Evolutionary conservation across 2,113 vertebrate genomes (phyloP).

Genomic region (Bujurquina vittata): DNA sequence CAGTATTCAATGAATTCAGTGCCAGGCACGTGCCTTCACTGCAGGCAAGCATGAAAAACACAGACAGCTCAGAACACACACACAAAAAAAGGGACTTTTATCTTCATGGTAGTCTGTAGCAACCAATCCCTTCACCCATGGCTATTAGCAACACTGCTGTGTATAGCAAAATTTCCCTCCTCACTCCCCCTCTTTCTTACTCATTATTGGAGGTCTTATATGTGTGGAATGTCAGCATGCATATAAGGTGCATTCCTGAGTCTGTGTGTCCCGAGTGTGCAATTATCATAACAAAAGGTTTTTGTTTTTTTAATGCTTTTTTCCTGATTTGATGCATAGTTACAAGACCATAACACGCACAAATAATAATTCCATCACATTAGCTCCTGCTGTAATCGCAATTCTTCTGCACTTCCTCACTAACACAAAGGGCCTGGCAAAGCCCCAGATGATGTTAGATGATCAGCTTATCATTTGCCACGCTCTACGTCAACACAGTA

Average conservation of each 20-base stretch:
- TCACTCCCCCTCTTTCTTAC: not conserved
- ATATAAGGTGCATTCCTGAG: slow-evolving; percentile 32
- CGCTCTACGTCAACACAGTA: slow-evolving; percentile 41
- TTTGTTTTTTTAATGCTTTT: slow-evolving; percentile 10
- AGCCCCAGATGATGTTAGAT: slow-evolving; percentile 29
- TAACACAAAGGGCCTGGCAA: slow-evolving; percentile 19
- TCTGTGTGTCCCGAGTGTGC: slow-evolving; percentile 27
- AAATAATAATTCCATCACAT: slow-evolving; percentile 75
- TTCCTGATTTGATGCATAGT: slow-evolving; percentile 64
- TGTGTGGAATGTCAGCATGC: slow-evolving; percentile 53
- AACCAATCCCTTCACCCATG: not conserved
- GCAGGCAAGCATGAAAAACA: not conserved
- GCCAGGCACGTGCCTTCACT: not conserved
- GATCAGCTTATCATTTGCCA: slow-evolving; percentile 31
- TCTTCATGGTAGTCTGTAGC: not conserved
- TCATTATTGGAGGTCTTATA: not conserved
- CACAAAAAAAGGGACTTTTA: not conserved
- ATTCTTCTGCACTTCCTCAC: slow-evolving; percentile 16
- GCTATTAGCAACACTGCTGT: slow-evolving; percentile 4
- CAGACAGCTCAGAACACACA: not conserved
- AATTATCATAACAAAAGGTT: slow-evolving; percentile 60
- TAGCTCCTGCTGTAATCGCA: slow-evolving; percentile 56
- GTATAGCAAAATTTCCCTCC: slow-evolving; percentile 34
- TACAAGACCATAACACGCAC: slow-evolving; percentile 76
- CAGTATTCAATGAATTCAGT: slow-evolving; percentile 19